Evolutionary conservation across 2,113 vertebrate genomes (phyloP), one percentile per base, ranked within the genome.

Genomic region (Zapornia atra): DNA sequence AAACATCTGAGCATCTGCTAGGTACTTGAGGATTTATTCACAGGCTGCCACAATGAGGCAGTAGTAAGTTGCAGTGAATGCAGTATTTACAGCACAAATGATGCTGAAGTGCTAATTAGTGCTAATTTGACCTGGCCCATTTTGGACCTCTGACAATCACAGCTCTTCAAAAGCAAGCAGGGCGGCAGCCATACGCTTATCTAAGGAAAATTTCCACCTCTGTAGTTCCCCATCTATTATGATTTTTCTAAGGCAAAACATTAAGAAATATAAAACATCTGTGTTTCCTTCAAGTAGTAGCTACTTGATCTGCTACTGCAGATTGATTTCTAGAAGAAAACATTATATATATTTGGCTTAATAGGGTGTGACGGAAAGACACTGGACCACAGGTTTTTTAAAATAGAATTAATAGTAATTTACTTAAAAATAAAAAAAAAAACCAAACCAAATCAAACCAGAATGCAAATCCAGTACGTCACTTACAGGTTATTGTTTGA

Each of bases 31-130:
- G 91, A 91, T 94, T 96, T 94, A 94, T 86, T 90, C 96, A 80
- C 90, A 88, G 82, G 63, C 95, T 94, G 88, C 96, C 96, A 97
- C 96, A 88, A 96, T 73, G 95, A 97, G 96, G 95, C 95, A 97
- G 93, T 96, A 97, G 95, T 96, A 96, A 94, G 95, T 96, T 97
- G 95, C 95, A 70, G 81, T 94, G 90, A 94, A 77, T 31, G 54
- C 59, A n/a, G 84, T 77, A 94, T 65, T 94, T 86, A 82, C 81
- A 77, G 84, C 82, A 87, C 66, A 94, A 94, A 96, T 51, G 81
- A 96, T 91, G 89, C 59, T 80, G 82, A 87, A 93, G 73, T 76
- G 84, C 70, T 95, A 94, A 96, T 92, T 94, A 92, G 19, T 65
- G 65, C 50, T 96, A 96, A 96, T 95, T 80, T 88, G 87, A 88